A percentile compares a stretch with the other conserved stretches of the same genome.
Conservation (phyloP, 2,797 vertebrate species). For the Lagocephalus sceleratus region DNA sequence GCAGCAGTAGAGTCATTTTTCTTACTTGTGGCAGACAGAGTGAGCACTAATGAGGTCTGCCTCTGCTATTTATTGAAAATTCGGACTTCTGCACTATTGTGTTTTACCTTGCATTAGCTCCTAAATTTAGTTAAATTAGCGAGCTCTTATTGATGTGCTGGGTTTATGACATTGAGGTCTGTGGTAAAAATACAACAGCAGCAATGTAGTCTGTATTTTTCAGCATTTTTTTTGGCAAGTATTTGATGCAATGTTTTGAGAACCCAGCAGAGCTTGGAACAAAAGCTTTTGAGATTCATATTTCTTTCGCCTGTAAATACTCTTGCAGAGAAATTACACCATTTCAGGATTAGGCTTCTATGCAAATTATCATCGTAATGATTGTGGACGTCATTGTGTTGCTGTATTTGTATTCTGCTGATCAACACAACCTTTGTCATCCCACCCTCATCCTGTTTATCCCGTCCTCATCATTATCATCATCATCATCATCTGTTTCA, state of each 20-base stretch:
- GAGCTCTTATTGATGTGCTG: too few species aligned
- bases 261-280: too few species aligned
- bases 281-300: too few species aligned
- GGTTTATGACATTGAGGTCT: too few species aligned
- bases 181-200: too few species aligned
- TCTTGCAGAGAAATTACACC: too few species aligned
- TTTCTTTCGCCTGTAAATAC: too few species aligned
- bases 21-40: slow-evolving; percentile 58
- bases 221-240: too few species aligned
- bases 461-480: slow-evolving; percentile 31
- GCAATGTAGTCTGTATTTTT: too few species aligned
- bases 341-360: too few species aligned
- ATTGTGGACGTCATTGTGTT: slow-evolving; percentile 6
- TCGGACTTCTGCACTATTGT: slow-evolving; percentile 28
- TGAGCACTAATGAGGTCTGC: slow-evolving; percentile 57
- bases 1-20: slow-evolving; percentile 62
- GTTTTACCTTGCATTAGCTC: slow-evolving; percentile 11
- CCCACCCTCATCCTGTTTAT: slow-evolving; percentile 12
- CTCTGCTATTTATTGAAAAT: slow-evolving; percentile 36
- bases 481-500: slow-evolving; percentile 31
- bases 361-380: slow-evolving; percentile 6
- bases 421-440: slow-evolving; percentile 11
- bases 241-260: too few species aligned
- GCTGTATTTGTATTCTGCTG: slow-evolving; percentile 5
- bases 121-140: too few species aligned